These are phyloP conservation scores for Eptesicus fuscus DNA, from an alignment of 2,113 vertebrate species.

Conservation along the genomic window DNA sequence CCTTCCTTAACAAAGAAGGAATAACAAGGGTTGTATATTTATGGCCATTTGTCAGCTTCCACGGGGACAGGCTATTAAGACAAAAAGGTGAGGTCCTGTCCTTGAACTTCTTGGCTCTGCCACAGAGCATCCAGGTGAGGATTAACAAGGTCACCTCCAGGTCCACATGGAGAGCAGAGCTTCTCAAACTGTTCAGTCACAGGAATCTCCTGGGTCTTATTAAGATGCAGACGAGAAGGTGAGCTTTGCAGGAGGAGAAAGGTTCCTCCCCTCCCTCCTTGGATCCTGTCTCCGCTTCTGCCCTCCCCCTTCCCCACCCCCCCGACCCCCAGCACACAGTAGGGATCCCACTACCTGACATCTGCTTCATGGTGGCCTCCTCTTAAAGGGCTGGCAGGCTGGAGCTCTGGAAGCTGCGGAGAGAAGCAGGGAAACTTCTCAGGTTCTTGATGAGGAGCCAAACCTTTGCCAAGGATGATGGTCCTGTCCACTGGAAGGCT, in stretches of 20 bases:
- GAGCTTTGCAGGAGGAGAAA: background rate
- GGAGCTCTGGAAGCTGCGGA: background rate
- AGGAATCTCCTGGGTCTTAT: accelerated
- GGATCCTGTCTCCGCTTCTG: background rate
- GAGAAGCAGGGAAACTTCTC: background rate
- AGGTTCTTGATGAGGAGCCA: background rate
- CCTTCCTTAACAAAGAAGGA: background rate
- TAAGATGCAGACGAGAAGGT: background rate
- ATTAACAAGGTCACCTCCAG: background rate
- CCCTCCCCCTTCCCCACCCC: no score
- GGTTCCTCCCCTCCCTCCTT: no score
- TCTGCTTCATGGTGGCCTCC: background rate
- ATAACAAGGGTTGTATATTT: background rate
- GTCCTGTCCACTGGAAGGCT: accelerated
- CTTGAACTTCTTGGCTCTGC: background rate
- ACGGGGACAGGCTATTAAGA: background rate
- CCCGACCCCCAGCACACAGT: background rate
- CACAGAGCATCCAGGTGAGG: background rate
- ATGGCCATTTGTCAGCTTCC: background rate
- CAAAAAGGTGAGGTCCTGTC: background rate
- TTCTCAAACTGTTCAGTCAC: background rate
- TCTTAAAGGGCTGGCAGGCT: background rate
- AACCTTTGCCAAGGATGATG: accelerated
- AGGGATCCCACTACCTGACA: background rate
- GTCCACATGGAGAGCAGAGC: background rate